phyloP scores from a whole-genome alignment of 2,888 invertebrate genomes.

The Pseudolycoriella hygida region DNA sequence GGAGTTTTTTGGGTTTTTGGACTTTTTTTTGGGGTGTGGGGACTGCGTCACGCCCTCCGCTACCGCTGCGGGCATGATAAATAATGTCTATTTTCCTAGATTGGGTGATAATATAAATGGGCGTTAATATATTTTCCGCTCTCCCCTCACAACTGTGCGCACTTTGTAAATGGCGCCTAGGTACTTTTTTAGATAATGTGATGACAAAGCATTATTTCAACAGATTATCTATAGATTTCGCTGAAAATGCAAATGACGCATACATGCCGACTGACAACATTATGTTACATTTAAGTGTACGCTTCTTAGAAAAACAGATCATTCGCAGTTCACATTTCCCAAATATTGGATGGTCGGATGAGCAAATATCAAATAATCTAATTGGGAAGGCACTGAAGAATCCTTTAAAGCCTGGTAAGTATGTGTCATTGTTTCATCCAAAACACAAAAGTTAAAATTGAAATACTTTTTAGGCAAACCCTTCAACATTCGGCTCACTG shows the following conservation, averaged over 20 bases:
- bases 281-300: neutral
- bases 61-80: too few species aligned
- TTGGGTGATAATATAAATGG: too few species aligned
- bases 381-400: neutral
- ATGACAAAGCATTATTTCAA: too few species aligned
- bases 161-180: too few species aligned
- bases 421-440: neutral
- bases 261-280: neutral
- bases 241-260: neutral
- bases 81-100: too few species aligned
- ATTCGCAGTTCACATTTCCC: neutral
- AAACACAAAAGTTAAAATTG: neutral
- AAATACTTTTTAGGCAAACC: neutral
- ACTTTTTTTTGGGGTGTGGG: too few species aligned
- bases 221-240: neutral
- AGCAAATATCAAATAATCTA: slow-evolving; percentile 1
- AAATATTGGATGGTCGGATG: neutral
- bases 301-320: neutral
- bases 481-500: neutral
- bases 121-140: too few species aligned
- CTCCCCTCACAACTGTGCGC: too few species aligned
- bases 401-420: neutral
- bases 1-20: too few species aligned
- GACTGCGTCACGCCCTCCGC: too few species aligned
- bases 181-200: too few species aligned